These are phyloP conservation scores for Albula glossodonta DNA, from an alignment of 2,113 vertebrate genomes.

Conservation along the genomic window DNA sequence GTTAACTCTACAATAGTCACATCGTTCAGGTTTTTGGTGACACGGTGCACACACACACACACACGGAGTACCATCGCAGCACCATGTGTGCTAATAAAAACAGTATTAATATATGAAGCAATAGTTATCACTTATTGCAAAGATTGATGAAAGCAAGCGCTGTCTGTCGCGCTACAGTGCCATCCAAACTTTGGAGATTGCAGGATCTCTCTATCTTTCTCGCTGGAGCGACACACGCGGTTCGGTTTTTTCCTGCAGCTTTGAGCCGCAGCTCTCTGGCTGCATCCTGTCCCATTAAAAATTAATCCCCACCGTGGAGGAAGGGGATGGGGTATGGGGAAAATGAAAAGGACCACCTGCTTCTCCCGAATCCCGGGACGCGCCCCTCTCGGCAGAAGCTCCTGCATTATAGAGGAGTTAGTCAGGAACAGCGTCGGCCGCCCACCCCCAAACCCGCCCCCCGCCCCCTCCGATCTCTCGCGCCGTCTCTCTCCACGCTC, in stretches of 20 bases:
- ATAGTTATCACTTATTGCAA: neutral
- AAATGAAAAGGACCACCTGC: slow-evolving; percentile 30
- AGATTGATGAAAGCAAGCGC: neutral
- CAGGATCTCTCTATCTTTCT: neutral
- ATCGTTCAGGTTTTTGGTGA: neutral
- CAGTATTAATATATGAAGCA: neutral
- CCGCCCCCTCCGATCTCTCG: neutral
- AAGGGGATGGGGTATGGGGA: neutral
- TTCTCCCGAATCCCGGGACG: slow-evolving; percentile 17
- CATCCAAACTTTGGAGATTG: neutral
- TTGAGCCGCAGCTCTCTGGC: neutral
- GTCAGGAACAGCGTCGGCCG: neutral
- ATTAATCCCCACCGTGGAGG: slow-evolving; percentile 21
- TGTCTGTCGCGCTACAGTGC: neutral
- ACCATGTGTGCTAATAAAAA: neutral
- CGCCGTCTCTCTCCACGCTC: neutral
- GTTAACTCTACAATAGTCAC: neutral
- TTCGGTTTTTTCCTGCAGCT: neutral
- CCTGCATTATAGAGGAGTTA: slow-evolving; percentile 28
- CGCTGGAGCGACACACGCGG: neutral
- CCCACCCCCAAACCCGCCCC: no score
- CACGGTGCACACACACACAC: neutral
- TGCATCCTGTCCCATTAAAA: slow-evolving; percentile 28
- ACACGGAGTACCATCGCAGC: neutral
- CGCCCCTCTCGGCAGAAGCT: slow-evolving; percentile 10